These are phyloP conservation scores for Oreochromis spilurus DNA, from an alignment of 2,113 vertebrate genomes.

Conservation along the genomic window DNA sequence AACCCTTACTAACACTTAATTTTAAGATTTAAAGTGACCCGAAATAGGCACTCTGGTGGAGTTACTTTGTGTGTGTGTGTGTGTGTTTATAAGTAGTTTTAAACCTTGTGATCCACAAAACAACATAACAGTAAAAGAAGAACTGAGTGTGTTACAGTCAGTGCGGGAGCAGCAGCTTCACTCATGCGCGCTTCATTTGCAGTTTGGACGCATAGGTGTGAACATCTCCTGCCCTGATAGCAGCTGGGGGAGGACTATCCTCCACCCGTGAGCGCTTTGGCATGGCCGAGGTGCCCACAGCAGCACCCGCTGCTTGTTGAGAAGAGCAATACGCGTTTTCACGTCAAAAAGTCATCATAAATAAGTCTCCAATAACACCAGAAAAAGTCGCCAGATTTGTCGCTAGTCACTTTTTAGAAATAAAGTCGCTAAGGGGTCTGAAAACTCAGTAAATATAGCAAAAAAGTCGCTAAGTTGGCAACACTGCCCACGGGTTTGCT, in stretches of 20 bases:
- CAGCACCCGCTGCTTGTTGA: too few relatives aligned
- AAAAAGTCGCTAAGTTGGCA: not conserved
- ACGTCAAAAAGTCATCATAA: too few relatives aligned
- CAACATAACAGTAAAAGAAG: not conserved
- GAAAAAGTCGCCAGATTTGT: too few relatives aligned
- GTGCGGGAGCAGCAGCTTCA: too few relatives aligned
- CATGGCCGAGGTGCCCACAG: too few relatives aligned
- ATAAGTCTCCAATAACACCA: too few relatives aligned
- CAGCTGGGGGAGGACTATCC: not conserved
- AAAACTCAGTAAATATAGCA: not conserved
- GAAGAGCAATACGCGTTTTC: too few relatives aligned
- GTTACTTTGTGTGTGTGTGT: not conserved
- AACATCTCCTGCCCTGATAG: not conserved
- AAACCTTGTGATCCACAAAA: not conserved
- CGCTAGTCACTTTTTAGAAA: too few relatives aligned
- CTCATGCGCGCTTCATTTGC: not conserved
- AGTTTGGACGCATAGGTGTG: not conserved
- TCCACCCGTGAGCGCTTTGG: not conserved
- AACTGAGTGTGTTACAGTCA: not conserved
- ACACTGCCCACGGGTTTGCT: not conserved
- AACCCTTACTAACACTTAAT: not conserved
- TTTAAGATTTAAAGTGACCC: not conserved
- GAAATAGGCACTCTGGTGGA: rapidly evolving
- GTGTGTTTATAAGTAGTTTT: not conserved
- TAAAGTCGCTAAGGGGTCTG: too few relatives aligned